These are phyloP conservation scores for Drosophila rhopaloa DNA, from an alignment of 1,140 invertebrate species.

Conservation along the genomic window DNA sequence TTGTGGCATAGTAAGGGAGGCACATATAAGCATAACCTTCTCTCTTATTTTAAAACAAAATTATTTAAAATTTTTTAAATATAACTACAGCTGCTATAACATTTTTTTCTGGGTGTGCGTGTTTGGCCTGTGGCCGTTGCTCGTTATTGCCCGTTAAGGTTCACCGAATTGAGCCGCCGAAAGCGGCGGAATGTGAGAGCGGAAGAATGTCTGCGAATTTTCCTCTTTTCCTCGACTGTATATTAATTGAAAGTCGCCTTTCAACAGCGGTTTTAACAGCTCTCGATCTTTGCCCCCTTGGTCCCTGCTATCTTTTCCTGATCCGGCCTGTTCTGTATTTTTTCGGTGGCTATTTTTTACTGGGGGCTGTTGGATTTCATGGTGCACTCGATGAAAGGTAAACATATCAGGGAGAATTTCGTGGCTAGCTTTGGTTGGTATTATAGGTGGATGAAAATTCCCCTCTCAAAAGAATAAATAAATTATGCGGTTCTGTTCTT, in stretches of 20 bases:
- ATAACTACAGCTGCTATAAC: no score
- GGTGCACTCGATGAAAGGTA: slow-evolving; percentile 56
- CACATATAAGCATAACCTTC: no score
- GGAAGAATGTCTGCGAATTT: slow-evolving; percentile 39
- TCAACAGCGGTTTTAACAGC: slow-evolving; percentile 56
- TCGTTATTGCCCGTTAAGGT: slow-evolving; percentile 79
- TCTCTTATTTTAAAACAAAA: no score
- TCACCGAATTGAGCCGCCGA: slow-evolving; percentile 61
- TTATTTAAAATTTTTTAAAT: no score
- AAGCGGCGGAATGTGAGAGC: slow-evolving; percentile 25
- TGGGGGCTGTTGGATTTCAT: slow-evolving; percentile 28
- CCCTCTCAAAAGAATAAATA: slow-evolving; percentile 9
- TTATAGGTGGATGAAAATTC: slow-evolving; percentile 10
- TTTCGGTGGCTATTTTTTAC: slow-evolving; percentile 1
- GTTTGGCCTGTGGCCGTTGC: slow-evolving; percentile 70
- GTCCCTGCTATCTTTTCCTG: slow-evolving; percentile 1
- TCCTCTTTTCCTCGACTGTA: slow-evolving; percentile 19
- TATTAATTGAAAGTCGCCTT: slow-evolving; percentile 72
- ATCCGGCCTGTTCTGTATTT: slow-evolving; percentile 2
- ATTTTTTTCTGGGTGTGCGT: background rate
- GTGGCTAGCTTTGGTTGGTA: slow-evolving; percentile 28
- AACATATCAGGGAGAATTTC: slow-evolving; percentile 47
- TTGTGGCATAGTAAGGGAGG: no score
- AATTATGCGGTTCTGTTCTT: background rate
- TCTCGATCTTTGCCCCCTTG: slow-evolving; percentile 12